Evolutionary conservation across 2,888 invertebrate species (phyloP), one percentile per base, ranked within the genome.

Genomic region (Agrochola circellaris): DNA sequence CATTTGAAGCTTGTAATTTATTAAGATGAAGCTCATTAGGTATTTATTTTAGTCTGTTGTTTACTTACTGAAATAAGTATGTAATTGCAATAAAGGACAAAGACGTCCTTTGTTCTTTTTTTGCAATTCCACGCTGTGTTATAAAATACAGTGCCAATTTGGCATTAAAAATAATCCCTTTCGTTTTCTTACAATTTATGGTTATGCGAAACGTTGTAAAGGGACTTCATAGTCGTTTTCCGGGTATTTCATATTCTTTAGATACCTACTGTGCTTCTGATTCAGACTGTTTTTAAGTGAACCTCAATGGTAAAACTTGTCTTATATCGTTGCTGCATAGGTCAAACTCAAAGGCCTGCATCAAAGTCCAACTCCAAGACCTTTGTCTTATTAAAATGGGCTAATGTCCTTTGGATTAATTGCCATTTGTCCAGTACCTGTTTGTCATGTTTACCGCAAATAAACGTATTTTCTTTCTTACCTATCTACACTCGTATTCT

Each of bases 291-390:
- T 34, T 73, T 9, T 6, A 23, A 23, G n/a, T 17, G 20, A 70
- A 42, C 17, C 5, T 38, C 11, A 61, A 45, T 78, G 34, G 15
- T 68, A 42, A 17, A 61, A 61, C 26, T 23, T 13, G 54, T 30
- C 58, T 58, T 64, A n/a, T 26, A n/a, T 20, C 7, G 15, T 64
- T 48, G 6, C 34, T 62, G 8, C 7, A 13, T 2, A 79, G 15
- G 20, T 20, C 45, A 34, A 61, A 72, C 15, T 20, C 45, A 34
- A 61, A 72, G 15, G 9, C 6, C 23, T 62, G 17, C 3, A 62
- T 80, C 38, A 66, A 75, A 66, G 54, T 65, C 23, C 34, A 81
- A 72, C 5, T 26, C 23, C n/a, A 26, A 45, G 26, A 61, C 20
- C 54, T 45, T 9, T 58, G 20, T 45, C n/a, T 79, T 61, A 23